These are phyloP conservation scores for Linhomoeus sp. DNA, from an alignment of 2,888 invertebrate genomes.

Conservation along the genomic window DNA sequence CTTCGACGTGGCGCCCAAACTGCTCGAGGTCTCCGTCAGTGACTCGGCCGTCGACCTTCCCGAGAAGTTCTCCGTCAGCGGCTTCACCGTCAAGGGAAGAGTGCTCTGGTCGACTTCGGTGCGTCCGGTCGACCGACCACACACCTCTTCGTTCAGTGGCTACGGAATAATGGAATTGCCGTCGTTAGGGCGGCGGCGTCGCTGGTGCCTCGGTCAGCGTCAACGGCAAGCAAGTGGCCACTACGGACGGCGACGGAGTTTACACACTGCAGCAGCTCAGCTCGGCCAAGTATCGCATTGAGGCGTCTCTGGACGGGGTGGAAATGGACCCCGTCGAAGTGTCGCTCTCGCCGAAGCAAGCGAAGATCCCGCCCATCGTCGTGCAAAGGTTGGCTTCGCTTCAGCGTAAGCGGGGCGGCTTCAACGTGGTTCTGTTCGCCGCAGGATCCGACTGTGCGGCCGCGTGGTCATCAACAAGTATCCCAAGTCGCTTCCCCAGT, in stretches of 20 bases:
- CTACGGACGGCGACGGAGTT: slow-evolving; percentile 47
- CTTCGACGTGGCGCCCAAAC: slow-evolving; percentile 54
- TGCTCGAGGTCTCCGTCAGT: slow-evolving; percentile 46
- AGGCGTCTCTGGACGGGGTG: slow-evolving; percentile 45
- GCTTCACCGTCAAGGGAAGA: slow-evolving; percentile 59
- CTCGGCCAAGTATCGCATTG: slow-evolving; percentile 50
- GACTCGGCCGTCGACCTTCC: slow-evolving; percentile 43
- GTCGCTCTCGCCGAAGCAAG: slow-evolving; percentile 43
- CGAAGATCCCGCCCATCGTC: slow-evolving; percentile 42
- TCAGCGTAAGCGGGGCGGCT: no score
- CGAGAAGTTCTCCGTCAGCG: slow-evolving; percentile 45
- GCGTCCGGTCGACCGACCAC: no score
- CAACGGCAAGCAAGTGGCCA: slow-evolving; percentile 45
- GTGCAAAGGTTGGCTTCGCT: slow-evolving; percentile 38
- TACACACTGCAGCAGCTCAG: slow-evolving; percentile 59
- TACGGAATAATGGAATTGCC: no score
- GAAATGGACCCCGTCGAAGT: slow-evolving; percentile 42
- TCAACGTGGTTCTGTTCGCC: not conserved
- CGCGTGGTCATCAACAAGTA: slow-evolving; percentile 25
- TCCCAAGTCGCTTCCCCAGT: slow-evolving; percentile 18
- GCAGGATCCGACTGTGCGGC: slow-evolving; percentile 11
- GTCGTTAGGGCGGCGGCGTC: not conserved
- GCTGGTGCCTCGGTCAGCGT: slow-evolving; percentile 48
- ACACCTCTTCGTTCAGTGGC: no score
- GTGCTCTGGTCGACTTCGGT: slow-evolving; percentile 39